Evolutionary conservation across 2,888 invertebrate genomes (phyloP), one percentile per base, ranked within the genome.

Genomic region (Rhodophaea formosa): DNA sequence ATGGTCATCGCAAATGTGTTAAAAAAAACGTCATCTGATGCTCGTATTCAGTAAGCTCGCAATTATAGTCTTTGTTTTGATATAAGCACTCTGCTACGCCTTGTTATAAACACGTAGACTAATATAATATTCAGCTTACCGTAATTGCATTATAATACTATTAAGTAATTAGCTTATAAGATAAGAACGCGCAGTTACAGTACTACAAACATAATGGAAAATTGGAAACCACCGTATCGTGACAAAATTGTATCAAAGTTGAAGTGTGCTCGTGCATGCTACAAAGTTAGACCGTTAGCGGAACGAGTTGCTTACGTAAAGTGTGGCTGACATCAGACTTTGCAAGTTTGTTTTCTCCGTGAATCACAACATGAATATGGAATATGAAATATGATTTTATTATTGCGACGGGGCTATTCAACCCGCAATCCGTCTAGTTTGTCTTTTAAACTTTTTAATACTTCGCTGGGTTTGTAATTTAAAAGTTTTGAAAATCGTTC

Each of bases 251-350:
- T 59, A 64, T 64, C 59, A 59, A 66, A 70, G 67, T 70, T 70
- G 58, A 57, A 70, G 59, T 65, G 68, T 64, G 61, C 55, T 59
- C 65, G 65, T 68, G 69, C 72, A 73, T 75, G 70, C 32, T 69
- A 46, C 62, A 63, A 64, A 66, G 59, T 68, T 66, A 59, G 59
- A 59, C 35, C 17, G 53, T 35, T 35, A 14, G 32, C 30, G 14
- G 30, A 14, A 29, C 14, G 15, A 8, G n/a, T 30, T 49, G 32
- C 49, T 32, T 49, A 32, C 8, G 15, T 16, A 15, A 32, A 30
- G 8, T 32, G 12, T 3, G 10, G n/a, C 10, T 29, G 49, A 32
- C 47, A 30, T 57, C 47, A 59, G 59, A 16, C 43, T 10, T 53
- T 42, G 8, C 14, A 49, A 49, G 32, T 49, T 32, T 32, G 49